Evolutionary conservation across 2,113 vertebrate species (phyloP).

Genomic region (Daphoenositta chrysoptera): DNA sequence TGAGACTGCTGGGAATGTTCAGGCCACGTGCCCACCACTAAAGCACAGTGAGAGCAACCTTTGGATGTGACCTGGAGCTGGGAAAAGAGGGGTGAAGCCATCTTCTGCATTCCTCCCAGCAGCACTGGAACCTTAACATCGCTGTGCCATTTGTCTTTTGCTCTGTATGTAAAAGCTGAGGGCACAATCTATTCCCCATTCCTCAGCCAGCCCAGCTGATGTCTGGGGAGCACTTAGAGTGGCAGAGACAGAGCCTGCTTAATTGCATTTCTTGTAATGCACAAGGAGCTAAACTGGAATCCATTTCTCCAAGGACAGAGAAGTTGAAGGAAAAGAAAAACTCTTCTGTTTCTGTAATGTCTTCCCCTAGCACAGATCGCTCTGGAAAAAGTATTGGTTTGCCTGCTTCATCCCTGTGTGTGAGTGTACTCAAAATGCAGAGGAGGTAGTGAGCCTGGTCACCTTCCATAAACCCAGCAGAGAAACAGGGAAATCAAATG

Average conservation of each 20-base stretch:
- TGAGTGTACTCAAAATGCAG: background rate
- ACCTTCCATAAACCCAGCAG: background rate
- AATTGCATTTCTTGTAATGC: background rate
- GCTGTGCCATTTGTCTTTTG: background rate
- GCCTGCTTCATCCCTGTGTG: background rate
- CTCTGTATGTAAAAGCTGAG: background rate
- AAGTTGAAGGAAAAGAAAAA: background rate
- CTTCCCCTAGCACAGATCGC: background rate
- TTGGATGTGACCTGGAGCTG: background rate
- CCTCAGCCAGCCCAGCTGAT: background rate
- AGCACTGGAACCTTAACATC: background rate
- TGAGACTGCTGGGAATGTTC: background rate
- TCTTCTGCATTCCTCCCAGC: background rate
- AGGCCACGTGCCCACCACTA: accelerated
- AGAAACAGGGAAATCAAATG: constrained; percentile 3
- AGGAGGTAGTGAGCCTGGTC: background rate
- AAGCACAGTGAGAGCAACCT: background rate
- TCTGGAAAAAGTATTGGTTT: background rate
- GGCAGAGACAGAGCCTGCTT: background rate
- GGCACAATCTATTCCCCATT: background rate
- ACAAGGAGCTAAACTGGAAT: constrained; percentile 23
- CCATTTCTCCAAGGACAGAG: background rate
- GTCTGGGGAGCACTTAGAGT: background rate
- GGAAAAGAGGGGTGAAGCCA: background rate
- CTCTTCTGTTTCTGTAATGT: background rate